Base-by-base conservation (phyloP, 30 jellyfish, hydroid and myxozoan species). In the Cassiopea xamachana region DNA sequence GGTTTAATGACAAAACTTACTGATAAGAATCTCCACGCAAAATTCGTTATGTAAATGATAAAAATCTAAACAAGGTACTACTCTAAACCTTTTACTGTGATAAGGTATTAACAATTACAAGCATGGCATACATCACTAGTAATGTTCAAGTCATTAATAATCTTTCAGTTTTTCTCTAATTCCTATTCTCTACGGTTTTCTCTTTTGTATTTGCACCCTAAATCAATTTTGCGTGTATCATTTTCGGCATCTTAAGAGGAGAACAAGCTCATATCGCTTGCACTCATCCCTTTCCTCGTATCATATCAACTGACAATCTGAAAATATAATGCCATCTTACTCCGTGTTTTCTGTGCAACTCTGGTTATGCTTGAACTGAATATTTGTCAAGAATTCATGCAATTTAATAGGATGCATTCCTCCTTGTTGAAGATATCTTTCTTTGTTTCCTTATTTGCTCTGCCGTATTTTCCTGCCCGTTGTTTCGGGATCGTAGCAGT, bases 1-100 rank as follows among this genome's bases (percentile, higher is more conserved):
- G 83, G 44, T 16, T 67, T 9, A 2, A 59, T 82, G 80, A 69
- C 48, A 7, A 61, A 49, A 8, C 82, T 58, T 67, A 43, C 16
- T 61, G 87, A 75, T 75, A 62, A 75, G 70, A 12, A 74, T 76
- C 94, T 87, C 61, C 94, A 87, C 94, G 84, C 89, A 77, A 87
- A 62, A 70, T n/a, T 4, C 12, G n/a, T 74, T 87, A 76, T 73
- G 73, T 45, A 49, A 48, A 5, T 48, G 94, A 87, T 87, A 75
- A 16, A 48, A 27, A 87, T 87, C 94, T 87, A 43, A 76, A 87
- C 77, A 9, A 60, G 94, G 69, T 49, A 49, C 46, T 48, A 77
- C 77, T 60, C 43, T 80, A 75, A 71, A 71, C 80, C 58, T 14
- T 27, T 71, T 71, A 71, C 50, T 2, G 39, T 2, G 17, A 55